These are phyloP conservation scores for Pogonophryne albipinna DNA, from an alignment of 2,797 vertebrate species.

Conservation along the genomic window DNA sequence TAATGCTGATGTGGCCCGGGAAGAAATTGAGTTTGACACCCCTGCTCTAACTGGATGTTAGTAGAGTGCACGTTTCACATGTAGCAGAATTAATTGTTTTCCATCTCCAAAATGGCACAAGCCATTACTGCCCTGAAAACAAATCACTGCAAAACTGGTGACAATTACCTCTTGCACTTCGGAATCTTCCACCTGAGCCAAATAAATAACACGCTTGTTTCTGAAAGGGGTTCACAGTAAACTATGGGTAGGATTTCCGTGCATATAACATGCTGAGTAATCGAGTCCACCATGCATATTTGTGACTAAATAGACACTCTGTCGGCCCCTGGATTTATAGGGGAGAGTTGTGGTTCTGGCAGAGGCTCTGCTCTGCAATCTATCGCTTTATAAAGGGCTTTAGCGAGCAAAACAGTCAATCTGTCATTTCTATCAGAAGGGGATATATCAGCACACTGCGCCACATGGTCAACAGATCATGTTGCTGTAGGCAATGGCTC, in stretches of 20 bases:
- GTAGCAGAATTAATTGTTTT: constrained; percentile 41
- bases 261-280: constrained; percentile 68
- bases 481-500: constrained; percentile 32
- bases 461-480: constrained; percentile 52
- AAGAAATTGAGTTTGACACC: too few relatives aligned
- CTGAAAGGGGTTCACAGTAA: constrained; percentile 42
- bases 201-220: constrained; percentile 70
- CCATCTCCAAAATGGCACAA: constrained; percentile 42
- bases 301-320: constrained; percentile 74
- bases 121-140: constrained; percentile 41
- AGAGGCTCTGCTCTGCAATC: constrained; percentile 53
- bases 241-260: constrained; percentile 37
- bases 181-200: constrained; percentile 52
- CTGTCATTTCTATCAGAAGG: constrained; percentile 64
- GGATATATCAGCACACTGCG: constrained; percentile 50
- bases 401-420: constrained; percentile 73
- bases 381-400: constrained; percentile 78
- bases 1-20: too few relatives aligned
- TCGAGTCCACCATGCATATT: constrained; percentile 78
- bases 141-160: constrained; percentile 53
- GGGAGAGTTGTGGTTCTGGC: constrained; percentile 69
- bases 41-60: background rate
- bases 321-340: constrained; percentile 69
- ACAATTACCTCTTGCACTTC: constrained; percentile 31
- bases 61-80: constrained; percentile 5